phyloP scores from a whole-genome alignment of 2,797 vertebrate genomes.

The Acipenser oxyrinchus region DNA sequence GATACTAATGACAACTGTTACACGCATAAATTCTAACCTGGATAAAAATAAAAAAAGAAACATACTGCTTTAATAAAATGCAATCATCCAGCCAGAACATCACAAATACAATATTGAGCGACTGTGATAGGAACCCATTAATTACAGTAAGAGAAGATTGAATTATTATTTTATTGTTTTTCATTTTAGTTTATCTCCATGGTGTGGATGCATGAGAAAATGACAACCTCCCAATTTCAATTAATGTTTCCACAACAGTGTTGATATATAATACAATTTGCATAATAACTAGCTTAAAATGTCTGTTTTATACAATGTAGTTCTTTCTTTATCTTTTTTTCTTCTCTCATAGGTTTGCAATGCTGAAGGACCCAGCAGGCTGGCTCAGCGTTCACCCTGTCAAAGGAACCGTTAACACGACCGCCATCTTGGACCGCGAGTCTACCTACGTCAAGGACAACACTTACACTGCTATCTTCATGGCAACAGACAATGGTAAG shows the following conservation, averaged over 20 bases:
- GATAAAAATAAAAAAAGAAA: background rate
- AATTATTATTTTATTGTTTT: background rate
- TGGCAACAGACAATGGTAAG: conserved; percentile 91
- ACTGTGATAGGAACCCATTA: background rate
- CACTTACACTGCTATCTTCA: conserved; percentile 80
- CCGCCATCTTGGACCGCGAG: conserved; percentile 78
- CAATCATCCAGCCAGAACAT: background rate
- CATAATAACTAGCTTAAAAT: conserved; percentile 66
- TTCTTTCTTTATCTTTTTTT: conserved; percentile 24
- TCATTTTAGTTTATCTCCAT: background rate
- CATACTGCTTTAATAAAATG: background rate
- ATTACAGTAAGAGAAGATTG: background rate
- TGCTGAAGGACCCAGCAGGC: conserved; percentile 80
- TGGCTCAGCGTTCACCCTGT: conserved; percentile 89
- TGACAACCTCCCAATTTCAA: conserved; percentile 15
- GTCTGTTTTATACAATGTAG: conserved; percentile 53
- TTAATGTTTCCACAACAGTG: conserved; percentile 32
- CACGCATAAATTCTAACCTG: background rate
- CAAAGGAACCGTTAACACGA: conserved; percentile 86
- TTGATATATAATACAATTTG: conserved; percentile 52
- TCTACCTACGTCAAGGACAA: conserved; percentile 80
- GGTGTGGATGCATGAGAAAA: conserved; percentile 6
- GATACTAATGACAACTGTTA: background rate
- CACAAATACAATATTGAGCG: background rate
- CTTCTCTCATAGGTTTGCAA: conserved; percentile 64